Evolutionary conservation across 2,113 vertebrate species (phyloP), one percentile per base, ranked within the genome.

Genomic region (Zosterops borbonicus): DNA sequence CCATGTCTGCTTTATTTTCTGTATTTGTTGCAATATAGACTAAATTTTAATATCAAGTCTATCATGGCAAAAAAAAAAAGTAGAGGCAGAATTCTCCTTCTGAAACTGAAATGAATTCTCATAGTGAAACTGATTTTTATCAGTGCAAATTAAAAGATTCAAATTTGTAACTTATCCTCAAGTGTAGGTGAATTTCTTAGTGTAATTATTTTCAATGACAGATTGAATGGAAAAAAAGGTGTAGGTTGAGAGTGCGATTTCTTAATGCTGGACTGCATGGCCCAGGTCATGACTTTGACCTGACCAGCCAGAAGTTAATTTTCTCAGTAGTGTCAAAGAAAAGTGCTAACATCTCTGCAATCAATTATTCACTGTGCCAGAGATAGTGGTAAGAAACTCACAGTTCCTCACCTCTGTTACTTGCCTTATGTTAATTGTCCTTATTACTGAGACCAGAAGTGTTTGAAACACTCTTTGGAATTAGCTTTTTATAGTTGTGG

Each of bases 401-500:
- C 2, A 41, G 41, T 89, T 92, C 89, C 39, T 71, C 63, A 80
- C 8, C 11, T 87, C 52, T 83, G 23, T 49, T 80, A 46, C 33
- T 90, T 80, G 24, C 27, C 24, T 41, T 79, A 41, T 69, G 50
- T 77, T 92, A 86, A 90, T 81, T 77, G 37, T 17, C 16, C 21
- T 55, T 65, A 70, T 47, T 89, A 37, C 50, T 80, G 39, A 91
- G 47, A 21, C n/a, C 8, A 35, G 28, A 67, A 84, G 11, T 55
- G 21, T 35, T 47, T 53, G 35, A 84, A 81, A 89, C 27, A 25
- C 14, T 80, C 22, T 22, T 79, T 74, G 60, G 55, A 90, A 92
- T 81, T 74, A 55, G 33, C 33, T 89, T 93, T 95, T 95, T 65
- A 85, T 85, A 88, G 49, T n/a, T 73, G 82, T 60, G 59, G 49